Conservation (phyloP, 2,888 invertebrate genomes). For the Uloborus plumipes region DNA sequence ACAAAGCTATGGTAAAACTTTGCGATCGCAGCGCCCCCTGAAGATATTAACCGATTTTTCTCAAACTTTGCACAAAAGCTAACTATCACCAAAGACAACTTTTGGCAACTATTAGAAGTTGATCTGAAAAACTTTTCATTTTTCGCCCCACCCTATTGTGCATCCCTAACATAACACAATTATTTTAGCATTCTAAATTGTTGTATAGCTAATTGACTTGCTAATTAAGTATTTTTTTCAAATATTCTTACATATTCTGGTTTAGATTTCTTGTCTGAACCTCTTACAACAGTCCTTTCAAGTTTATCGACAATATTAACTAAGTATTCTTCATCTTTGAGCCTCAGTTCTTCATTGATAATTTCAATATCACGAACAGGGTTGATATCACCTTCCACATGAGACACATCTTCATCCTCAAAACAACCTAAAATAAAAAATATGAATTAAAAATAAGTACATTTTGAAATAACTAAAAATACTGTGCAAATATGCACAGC, state of each 20-base stretch:
- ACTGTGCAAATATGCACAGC: too few species aligned
- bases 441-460: too few species aligned
- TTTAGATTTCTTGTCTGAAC: slow-evolving; percentile 93
- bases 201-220: not conserved
- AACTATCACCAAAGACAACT: too few species aligned
- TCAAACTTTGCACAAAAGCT: too few species aligned
- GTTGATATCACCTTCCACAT: slow-evolving; percentile 98
- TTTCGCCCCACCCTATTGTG: too few species aligned
- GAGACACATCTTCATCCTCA: slow-evolving; percentile 97
- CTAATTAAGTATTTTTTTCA: not conserved
- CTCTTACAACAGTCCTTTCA: slow-evolving; percentile 82
- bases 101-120: too few species aligned
- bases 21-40: too few species aligned
- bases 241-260: slow-evolving; percentile 87
- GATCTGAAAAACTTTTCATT: too few species aligned
- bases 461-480: too few species aligned
- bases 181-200: not conserved
- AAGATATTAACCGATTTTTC: too few species aligned
- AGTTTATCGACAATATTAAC: slow-evolving; percentile 85
- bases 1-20: too few species aligned
- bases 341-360: slow-evolving; percentile 92
- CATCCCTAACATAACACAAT: too few species aligned
- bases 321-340: slow-evolving; percentile 95
- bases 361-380: slow-evolving; percentile 97
- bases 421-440: slow-evolving; percentile 82